phyloP scores from a whole-genome alignment of 2,113 vertebrate genomes.

The Bathybates hornii region DNA sequence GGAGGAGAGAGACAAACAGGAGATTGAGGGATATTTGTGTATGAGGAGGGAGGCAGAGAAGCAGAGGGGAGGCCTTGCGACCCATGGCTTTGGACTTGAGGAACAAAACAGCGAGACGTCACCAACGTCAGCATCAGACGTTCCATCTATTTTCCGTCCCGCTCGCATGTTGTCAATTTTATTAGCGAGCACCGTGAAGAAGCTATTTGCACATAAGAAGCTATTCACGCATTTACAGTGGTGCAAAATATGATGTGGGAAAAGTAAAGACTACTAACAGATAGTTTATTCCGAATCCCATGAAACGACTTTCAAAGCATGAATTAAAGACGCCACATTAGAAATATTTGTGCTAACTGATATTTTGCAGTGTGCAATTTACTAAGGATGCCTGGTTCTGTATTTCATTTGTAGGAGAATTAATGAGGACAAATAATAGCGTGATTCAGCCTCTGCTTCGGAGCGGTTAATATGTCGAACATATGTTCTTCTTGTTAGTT shows the following conservation, averaged over 20 bases:
- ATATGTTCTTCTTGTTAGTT: not conserved
- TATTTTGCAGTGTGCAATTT: not conserved
- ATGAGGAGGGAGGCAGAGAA: not conserved
- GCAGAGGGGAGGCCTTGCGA: conserved; percentile 7
- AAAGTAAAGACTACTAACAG: not conserved
- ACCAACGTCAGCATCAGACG: not conserved
- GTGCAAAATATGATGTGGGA: not conserved
- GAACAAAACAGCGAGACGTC: conserved; percentile 15
- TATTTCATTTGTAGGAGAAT: not conserved
- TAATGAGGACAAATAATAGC: not conserved
- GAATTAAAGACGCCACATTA: not conserved
- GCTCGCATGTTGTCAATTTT: not conserved
- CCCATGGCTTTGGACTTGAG: conserved; percentile 63
- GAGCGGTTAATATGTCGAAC: not conserved
- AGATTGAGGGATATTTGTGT: conserved; percentile 48
- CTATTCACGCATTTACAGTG: not conserved
- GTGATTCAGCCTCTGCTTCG: not conserved
- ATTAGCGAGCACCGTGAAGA: not conserved
- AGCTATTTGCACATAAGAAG: not conserved
- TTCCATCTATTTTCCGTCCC: not conserved
- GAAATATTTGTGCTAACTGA: not conserved
- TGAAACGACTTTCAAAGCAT: not conserved
- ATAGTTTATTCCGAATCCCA: not conserved
- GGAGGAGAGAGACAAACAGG: conserved; percentile 4
- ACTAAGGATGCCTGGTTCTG: not conserved